Conservation (phyloP, 2,888 invertebrate genomes). For the Ypsolopha scabrella region DNA sequence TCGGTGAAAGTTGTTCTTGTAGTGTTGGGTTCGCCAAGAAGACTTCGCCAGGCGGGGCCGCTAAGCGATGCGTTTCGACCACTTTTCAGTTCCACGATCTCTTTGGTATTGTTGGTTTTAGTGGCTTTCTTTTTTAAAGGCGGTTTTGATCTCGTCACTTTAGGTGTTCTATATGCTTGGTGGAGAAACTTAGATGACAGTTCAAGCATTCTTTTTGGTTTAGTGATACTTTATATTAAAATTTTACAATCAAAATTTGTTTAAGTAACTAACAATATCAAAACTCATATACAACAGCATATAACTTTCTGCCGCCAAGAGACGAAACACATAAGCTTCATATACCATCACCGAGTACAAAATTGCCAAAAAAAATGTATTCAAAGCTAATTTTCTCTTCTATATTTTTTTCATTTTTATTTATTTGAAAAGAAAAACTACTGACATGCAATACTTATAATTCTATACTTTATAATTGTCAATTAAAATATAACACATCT, state of each 20-base stretch:
- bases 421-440: slow-evolving; percentile 8
- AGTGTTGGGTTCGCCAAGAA: slow-evolving; percentile 1
- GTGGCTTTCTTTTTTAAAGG: no score
- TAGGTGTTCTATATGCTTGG: no score
- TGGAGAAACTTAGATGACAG: no score
- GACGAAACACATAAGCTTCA: neutral
- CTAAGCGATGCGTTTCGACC: neutral
- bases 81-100: no score
- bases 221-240: no score
- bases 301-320: neutral
- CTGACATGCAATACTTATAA: neutral
- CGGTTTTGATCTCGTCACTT: no score
- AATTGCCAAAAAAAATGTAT: slow-evolving; percentile 63
- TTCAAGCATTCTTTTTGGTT: no score
- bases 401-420: slow-evolving; percentile 12
- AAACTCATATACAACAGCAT: neutral
- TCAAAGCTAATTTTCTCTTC: slow-evolving; percentile 25
- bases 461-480: no score
- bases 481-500: no score
- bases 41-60: neutral
- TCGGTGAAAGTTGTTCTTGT: slow-evolving; percentile 6
- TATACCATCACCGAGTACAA: slow-evolving; percentile 64
- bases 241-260: no score
- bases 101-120: no score
- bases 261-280: neutral